Percentiles rank a stretch among this genome's conserved stretches.
These are phyloP conservation scores for Caenorhabditis drosophilae DNA, from an alignment of 2,888 invertebrate genomes.

Conservation along the genomic window DNA sequence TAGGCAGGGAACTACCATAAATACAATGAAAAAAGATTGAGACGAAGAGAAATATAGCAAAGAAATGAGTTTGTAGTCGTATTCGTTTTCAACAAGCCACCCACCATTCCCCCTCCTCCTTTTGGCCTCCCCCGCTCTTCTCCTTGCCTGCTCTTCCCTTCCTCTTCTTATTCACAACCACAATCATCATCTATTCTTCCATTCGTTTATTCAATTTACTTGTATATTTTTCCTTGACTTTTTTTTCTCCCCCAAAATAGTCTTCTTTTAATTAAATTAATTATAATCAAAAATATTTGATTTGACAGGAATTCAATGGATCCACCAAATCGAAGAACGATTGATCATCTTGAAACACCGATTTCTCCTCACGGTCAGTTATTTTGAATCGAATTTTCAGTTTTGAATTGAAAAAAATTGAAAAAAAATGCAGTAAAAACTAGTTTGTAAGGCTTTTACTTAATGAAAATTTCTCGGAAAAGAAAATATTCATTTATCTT, in stretches of 20 bases:
- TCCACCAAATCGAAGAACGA: slow-evolving; percentile 4
- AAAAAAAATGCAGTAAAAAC: slow-evolving; percentile 5
- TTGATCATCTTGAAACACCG: slow-evolving; percentile 32
- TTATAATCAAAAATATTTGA: background rate
- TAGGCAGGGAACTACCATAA: too few species aligned
- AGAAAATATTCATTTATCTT: slow-evolving; percentile 5
- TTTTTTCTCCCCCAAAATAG: background rate
- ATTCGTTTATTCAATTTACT: too few species aligned
- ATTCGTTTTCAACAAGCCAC: too few species aligned
- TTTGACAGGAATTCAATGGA: slow-evolving; percentile 25
- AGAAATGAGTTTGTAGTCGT: too few species aligned
- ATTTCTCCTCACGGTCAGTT: slow-evolving; percentile 35
- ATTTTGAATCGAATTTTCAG: background rate
- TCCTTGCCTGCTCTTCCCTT: too few species aligned
- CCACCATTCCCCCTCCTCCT: too few species aligned
- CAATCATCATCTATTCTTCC: too few species aligned
- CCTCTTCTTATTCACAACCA: too few species aligned
- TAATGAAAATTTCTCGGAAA: background rate
- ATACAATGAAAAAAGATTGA: too few species aligned
- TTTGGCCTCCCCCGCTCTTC: too few species aligned
- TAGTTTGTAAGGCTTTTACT: background rate
- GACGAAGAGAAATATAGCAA: too few species aligned
- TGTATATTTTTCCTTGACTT: background rate
- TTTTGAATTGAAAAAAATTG: background rate
- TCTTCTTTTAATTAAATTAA: too few species aligned